These are phyloP conservation scores for Sphyrna mokarran DNA, from an alignment of 2,113 vertebrate species.

Conservation along the genomic window DNA sequence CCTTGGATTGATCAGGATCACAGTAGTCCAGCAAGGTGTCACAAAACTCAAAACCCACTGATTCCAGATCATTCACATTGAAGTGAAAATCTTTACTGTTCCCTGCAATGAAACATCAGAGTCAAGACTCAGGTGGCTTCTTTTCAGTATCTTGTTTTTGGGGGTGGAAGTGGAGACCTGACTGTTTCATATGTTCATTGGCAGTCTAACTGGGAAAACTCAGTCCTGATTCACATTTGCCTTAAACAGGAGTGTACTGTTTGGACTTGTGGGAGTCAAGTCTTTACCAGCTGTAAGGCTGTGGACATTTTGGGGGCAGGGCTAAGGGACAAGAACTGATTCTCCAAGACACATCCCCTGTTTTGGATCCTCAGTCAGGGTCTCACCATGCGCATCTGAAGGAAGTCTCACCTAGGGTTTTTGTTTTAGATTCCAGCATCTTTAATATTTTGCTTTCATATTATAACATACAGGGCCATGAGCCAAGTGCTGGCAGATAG, in stretches of 20 bases:
- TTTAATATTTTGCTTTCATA: too few species aligned
- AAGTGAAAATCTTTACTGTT: conserved; percentile 56
- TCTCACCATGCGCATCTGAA: neutral
- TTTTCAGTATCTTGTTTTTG: neutral
- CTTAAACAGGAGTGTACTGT: neutral
- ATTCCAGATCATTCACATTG: conserved; percentile 54
- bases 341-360: neutral
- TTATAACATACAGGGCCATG: too few species aligned
- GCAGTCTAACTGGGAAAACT: neutral
- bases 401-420: neutral
- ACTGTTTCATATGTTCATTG: neutral
- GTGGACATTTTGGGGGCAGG: neutral
- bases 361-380: neutral
- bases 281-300: neutral
- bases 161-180: neutral
- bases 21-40: conserved; percentile 56
- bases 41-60: conserved; percentile 60
- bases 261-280: neutral
- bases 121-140: neutral
- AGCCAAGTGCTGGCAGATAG: too few species aligned
- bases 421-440: too few species aligned
- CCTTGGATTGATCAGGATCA: conserved; percentile 54
- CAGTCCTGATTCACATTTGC: neutral
- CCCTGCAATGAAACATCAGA: conserved; percentile 47
- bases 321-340: neutral